phyloP scores from a whole-genome alignment of 1,140 invertebrate species.

The Sitobion miscanthi region DNA sequence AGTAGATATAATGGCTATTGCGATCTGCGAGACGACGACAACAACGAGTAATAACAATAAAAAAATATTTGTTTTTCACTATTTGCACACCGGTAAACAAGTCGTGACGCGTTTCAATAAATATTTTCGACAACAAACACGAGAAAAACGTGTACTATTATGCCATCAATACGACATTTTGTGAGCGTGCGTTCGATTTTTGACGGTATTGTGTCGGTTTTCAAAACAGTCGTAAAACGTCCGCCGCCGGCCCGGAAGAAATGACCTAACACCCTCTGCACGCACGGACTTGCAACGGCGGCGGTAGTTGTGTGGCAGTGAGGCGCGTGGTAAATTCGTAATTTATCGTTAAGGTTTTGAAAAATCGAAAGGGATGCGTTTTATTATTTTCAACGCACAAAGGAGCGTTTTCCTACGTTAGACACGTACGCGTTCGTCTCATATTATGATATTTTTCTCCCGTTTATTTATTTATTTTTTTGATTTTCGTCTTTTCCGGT shows the following conservation, averaged over 20 bases:
- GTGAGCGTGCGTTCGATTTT: background rate
- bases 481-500: background rate
- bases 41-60: constrained; percentile 3
- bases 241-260: background rate
- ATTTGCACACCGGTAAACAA: background rate
- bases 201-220: background rate
- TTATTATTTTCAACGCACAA: background rate
- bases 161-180: constrained; percentile 19
- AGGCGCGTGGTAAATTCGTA: constrained; percentile 29
- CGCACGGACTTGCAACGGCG: background rate
- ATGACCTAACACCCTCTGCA: background rate
- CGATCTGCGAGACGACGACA: background rate
- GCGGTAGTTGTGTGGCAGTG: background rate
- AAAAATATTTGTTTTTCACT: background rate
- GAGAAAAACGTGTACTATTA: constrained; percentile 3
- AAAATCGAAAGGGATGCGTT: background rate
- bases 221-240: constrained; percentile 28
- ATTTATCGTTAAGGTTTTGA: constrained; percentile 22
- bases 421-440: background rate
- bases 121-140: background rate
- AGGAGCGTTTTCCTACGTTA: background rate
- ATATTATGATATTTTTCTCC: background rate
- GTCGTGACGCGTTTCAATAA: constrained; percentile 4
- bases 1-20: background rate
- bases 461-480: background rate